These are phyloP conservation scores for Allophyes oxyacanthae DNA, from an alignment of 2,888 invertebrate species.

Conservation along the genomic window DNA sequence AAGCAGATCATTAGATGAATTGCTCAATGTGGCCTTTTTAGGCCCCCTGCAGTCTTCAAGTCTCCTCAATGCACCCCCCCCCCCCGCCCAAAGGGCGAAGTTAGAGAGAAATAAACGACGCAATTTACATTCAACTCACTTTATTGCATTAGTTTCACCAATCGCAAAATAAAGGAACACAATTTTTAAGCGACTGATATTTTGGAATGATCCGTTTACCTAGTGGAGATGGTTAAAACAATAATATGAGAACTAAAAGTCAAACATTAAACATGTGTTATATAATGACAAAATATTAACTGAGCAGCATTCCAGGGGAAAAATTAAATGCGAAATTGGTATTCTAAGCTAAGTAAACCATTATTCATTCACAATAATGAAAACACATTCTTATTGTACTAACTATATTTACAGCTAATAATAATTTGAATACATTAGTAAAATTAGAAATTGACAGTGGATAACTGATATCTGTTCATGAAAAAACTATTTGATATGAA, in stretches of 20 bases:
- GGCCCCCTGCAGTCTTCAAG: no score
- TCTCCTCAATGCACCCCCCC: no score
- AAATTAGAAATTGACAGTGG: constrained; percentile 33
- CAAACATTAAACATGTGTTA: constrained; percentile 2
- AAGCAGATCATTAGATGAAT: no score
- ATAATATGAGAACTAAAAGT: constrained; percentile 7
- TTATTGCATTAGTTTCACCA: constrained; percentile 50
- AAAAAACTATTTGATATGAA: constrained; percentile 2
- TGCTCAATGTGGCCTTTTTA: no score
- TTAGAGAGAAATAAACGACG: no score
- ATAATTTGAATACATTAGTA: constrained; percentile 45
- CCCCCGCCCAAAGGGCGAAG: no score
- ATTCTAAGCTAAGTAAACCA: constrained; percentile 35
- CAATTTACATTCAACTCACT: constrained; percentile 24
- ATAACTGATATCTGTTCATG: constrained; percentile 25
- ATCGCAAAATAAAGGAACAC: constrained; percentile 40
- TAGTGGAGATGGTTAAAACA: constrained; percentile 13
- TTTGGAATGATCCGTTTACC: constrained; percentile 49
- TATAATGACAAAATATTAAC: constrained; percentile 23
- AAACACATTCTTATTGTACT: constrained; percentile 40
- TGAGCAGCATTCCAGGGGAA: constrained; percentile 23
- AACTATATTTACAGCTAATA: constrained; percentile 55
- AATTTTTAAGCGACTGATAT: constrained; percentile 15
- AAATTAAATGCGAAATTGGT: constrained; percentile 47
- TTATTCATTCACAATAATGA: constrained; percentile 33